Evolutionary conservation across 2,113 vertebrate species (phyloP).

Genomic region (Suncus etruscus): DNA sequence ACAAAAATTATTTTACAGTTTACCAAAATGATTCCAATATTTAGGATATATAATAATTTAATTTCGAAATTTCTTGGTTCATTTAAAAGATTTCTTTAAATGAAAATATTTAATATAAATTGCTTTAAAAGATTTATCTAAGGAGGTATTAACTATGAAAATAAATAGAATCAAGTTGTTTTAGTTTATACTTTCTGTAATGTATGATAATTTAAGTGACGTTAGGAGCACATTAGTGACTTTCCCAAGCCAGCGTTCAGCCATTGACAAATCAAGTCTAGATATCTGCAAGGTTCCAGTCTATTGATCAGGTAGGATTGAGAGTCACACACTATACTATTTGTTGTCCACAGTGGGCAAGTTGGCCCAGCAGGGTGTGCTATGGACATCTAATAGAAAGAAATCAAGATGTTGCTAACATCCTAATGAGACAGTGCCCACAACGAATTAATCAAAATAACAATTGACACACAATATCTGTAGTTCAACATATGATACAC

Average conservation of each 20-base stretch:
- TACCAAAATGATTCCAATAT: constrained; percentile 12
- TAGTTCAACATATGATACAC: neutral
- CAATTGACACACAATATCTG: neutral
- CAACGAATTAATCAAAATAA: neutral
- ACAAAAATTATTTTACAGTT: constrained; percentile 27
- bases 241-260: neutral
- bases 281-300: neutral
- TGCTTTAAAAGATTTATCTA: constrained; percentile 43
- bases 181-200: constrained; percentile 32
- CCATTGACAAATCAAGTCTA: neutral
- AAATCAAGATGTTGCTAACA: neutral
- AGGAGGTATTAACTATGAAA: neutral
- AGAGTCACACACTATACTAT: neutral
- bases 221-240: neutral
- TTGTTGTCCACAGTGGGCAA: neutral
- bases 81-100: constrained; percentile 7
- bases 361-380: neutral
- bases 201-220: neutral
- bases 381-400: neutral
- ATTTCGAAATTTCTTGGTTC: neutral
- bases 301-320: neutral
- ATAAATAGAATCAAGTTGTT: neutral
- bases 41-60: constrained; percentile 17
- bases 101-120: no score
- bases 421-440: neutral